Evolutionary conservation across 2,888 invertebrate genomes (phyloP), one percentile per base, ranked within the genome.

Genomic region (Thymelicus acteon): DNA sequence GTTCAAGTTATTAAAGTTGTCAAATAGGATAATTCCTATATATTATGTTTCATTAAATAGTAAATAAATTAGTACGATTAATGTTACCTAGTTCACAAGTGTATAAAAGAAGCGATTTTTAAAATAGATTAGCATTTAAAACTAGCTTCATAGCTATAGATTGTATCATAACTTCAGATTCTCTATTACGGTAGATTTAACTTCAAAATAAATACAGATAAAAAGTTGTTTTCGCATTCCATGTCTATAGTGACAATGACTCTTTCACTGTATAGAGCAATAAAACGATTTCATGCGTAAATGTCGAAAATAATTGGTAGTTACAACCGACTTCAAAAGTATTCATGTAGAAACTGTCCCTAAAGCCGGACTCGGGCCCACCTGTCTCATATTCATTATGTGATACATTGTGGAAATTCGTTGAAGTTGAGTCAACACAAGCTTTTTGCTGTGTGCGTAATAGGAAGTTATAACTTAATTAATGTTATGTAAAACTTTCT

Each of bases 231-330:
- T 44, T 44, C 44, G 12, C 12, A 44, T 44, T 44, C 1, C 52
- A 12, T 13, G 48, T 49, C 6, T 49, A 3, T 6, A n/a, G 7
- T 7, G 19, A 52, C 52, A 52, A 52, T 52, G 19, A 10, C 52
- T 52, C 15, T 7, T 7, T 19, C 5, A 15, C 52, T 15, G 19
- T 6, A 52, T 15, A 3, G 15, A 15, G 52, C 15, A 52, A 52
- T 15, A 15, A 39, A 49, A 52, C 19, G 60, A 67, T 57, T 57
- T 39, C 62, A 62, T n/a, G 57, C 37, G 44, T 62, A 68, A 68
- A 68, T 68, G 68, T 68, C 68, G 62, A 39, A 62, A 37, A 68
- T 68, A 68, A 68, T 68, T 68, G 54, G 57, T 62, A 68, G 62
- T 68, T 68, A 52, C 61, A 12, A 24, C 12, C 40, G 60, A 68